Conservation (phyloP, 2,113 vertebrate genomes). For the Plestiodon gilberti region DNA sequence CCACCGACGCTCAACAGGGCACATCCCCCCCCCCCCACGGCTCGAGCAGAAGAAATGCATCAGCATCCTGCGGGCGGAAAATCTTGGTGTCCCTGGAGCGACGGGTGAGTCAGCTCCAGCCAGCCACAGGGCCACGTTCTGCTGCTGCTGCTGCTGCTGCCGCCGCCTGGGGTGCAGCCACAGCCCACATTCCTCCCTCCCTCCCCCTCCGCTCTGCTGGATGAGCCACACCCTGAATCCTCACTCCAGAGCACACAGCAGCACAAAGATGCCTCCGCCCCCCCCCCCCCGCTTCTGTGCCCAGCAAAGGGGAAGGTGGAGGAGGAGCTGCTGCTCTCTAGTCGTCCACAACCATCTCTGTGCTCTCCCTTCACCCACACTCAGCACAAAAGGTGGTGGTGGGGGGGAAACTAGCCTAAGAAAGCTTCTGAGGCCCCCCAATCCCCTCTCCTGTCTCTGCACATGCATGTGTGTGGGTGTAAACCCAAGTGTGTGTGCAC, state of each 20-base stretch:
- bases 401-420: background rate
- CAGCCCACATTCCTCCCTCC: background rate
- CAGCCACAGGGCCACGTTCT: background rate
- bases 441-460: no score
- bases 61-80: background rate
- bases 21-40: rapidly evolving
- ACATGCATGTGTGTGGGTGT: no score
- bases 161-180: background rate
- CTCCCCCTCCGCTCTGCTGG: rapidly evolving
- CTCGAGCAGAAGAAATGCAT: background rate
- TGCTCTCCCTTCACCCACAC: background rate
- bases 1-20: background rate
- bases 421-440: background rate
- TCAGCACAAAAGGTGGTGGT: background rate
- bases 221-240: background rate
- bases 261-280: background rate
- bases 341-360: background rate
- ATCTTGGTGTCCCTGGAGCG: background rate
- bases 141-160: background rate
- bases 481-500: no score
- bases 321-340: background rate
- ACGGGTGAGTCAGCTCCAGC: background rate
- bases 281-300: background rate
- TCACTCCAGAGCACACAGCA: background rate
- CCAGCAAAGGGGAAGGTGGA: background rate